Base-by-base conservation (phyloP, 92 coral and sea anemone genomes). In the Blastomussa wellsi region DNA sequence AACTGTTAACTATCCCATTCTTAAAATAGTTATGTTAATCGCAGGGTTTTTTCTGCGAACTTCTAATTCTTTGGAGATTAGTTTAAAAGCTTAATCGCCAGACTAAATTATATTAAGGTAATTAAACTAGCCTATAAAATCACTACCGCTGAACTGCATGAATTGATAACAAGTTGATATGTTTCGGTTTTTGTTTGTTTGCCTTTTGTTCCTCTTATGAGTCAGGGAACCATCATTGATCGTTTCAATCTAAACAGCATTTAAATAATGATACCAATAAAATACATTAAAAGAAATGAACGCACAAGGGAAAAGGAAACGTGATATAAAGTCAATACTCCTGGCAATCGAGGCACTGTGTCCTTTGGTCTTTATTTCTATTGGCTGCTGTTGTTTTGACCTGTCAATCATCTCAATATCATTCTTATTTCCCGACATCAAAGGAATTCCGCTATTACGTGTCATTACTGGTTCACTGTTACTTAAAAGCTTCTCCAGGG, bases 211-310 rank as follows among this genome's bases (percentile, higher is more conserved):
- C 15, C 41, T 14, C 7, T 6, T 14, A 8, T 3, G 24, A 68
- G 38, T 33, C 74, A 7, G 39, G 42, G 22, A 32, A 11, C 64
- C 1, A 68, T 68, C 39, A 14, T 3, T 4, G 3, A n/a, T 22
- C 73, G 28, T 32, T 14, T 7, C 26, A 39, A 12, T 15, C 57
- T 48, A 0, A 12, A 7, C 42, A n/a, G 48, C 17, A 37, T 65
- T 65, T 37, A 84, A 68, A 67, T 22, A 84, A 6, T 77, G 62
- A 14, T 31, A 16, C 88, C 88, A 84, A 49, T 84, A 84, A 37
- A 31, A 49, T 9, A 65, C 5, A 69, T 84, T 84, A n/a, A 84
- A 84, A 15, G 78, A n/a, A 29, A 64, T 81, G 31, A 84, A 84
- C 19, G 67, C 49, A 7, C 66, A 69, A 11, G 88, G 88, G 32